phyloP scores from a whole-genome alignment of 1,140 invertebrate genomes.

The Heterodera carotae region DNA sequence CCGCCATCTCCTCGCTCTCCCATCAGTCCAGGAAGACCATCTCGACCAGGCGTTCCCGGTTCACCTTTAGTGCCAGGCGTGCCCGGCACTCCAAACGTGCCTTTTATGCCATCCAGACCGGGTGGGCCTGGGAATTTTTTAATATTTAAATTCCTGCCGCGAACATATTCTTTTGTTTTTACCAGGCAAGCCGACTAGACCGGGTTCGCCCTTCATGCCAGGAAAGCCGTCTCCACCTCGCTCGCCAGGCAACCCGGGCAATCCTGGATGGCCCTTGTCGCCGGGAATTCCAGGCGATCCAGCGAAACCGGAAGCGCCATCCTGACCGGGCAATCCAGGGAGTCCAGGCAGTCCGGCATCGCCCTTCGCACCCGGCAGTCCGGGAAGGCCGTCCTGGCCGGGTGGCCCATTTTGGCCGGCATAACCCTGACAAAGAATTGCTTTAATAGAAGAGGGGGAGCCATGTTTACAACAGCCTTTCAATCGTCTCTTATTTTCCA shows the following conservation, averaged over 20 bases:
- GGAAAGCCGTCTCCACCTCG: conserved; percentile 65
- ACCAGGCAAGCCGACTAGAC: conserved; percentile 65
- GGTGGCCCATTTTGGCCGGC: conserved; percentile 24
- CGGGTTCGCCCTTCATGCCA: conserved; percentile 66
- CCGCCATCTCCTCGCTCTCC: conserved; percentile 60
- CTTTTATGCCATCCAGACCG: conserved; percentile 48
- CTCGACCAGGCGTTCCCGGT: conserved; percentile 39
- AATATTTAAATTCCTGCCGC: background rate
- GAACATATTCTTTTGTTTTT: conserved; percentile 68
- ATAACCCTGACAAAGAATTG: conserved; percentile 14
- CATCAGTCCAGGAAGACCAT: conserved; percentile 57
- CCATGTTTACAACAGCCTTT: no score
- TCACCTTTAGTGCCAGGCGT: conserved; percentile 54
- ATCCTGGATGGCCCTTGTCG: conserved; percentile 69
- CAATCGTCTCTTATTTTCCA: no score
- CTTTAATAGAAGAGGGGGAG: background rate
- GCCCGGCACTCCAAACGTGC: conserved; percentile 68
- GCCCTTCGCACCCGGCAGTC: conserved; percentile 61
- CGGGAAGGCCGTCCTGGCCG: conserved; percentile 47
- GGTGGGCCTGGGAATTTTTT: conserved; percentile 48
- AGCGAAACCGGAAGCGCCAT: background rate
- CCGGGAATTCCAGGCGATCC: conserved; percentile 70
- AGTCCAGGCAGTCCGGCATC: conserved; percentile 50
- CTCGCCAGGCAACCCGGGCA: conserved; percentile 55
- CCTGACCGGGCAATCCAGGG: conserved; percentile 50